These are phyloP conservation scores for Jordanella pulchra DNA, from an alignment of 2,797 vertebrate genomes.

Conservation along the genomic window DNA sequence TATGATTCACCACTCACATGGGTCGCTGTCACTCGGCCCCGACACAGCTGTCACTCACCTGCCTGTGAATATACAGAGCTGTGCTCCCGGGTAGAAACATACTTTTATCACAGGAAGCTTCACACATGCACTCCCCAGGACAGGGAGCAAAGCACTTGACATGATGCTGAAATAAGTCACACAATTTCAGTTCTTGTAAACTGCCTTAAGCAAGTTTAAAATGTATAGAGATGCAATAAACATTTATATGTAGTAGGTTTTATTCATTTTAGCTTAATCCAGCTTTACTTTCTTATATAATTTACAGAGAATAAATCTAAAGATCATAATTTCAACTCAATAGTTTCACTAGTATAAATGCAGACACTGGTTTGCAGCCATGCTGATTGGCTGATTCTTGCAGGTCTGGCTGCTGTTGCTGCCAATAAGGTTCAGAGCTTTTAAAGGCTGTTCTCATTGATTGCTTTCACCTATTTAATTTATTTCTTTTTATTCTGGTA, in stretches of 20 bases:
- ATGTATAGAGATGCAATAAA: background rate
- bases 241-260: background rate
- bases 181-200: constrained; percentile 10
- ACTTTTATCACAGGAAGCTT: constrained; percentile 31
- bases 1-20: constrained; percentile 68
- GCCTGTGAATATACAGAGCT: constrained; percentile 43
- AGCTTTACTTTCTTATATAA: background rate
- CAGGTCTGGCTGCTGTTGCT: no score
- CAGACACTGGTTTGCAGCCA: no score
- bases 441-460: background rate
- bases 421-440: no score
- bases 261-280: background rate
- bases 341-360: no score
- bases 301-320: background rate
- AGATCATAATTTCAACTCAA: background rate
- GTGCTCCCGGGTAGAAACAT: constrained; percentile 34
- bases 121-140: constrained; percentile 24
- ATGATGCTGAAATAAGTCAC: constrained; percentile 18
- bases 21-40: constrained; percentile 61
- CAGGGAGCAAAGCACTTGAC: constrained; percentile 30
- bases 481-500: background rate
- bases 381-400: no score
- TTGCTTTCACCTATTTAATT: background rate
- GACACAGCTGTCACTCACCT: constrained; percentile 72
- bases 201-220: background rate